Base-by-base conservation (phyloP, 2,113 vertebrate species). In the Cynopterus brachyotis region DNA sequence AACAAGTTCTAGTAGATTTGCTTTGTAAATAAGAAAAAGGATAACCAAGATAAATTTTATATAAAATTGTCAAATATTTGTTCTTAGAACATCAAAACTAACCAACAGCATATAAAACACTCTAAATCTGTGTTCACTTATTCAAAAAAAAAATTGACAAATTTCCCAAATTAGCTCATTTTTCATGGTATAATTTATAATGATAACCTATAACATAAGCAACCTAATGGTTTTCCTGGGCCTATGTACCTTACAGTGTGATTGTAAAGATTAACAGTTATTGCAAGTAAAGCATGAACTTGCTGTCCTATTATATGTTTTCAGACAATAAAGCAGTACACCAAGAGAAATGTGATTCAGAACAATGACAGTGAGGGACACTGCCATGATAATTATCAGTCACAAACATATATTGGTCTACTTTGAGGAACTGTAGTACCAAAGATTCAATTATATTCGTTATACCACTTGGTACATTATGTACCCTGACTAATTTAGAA, bases 401-500 rank as follows among this genome's bases (percentile, higher is more conserved):
- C 69, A 80, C 37, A 70, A 69, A 67, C 50, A 40, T 15, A 30
- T 16, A 32, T 1, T 50, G 5, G 20, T 26, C 62, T 55, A 60
- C 10, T 12, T 69, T 81, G 53, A 85, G 10, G 5, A 84, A 88
- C 20, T 90, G 37, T 0, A 40, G 67, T 57, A 66, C 30, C 81
- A 89, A 89, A 75, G 42, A 70, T 92, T 95, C 50, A 86, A 6
- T 81, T 72, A 55, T 5, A 30, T 17, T 73, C 6, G 2, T 84
- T 83, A 95, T 20, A 24, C 22, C 73, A 72, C 45, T 42, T 57
- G 40, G 37, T 76, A 81, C 5, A 53, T 37, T 84, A 64, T 59
- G 9, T 55, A 57, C n/a, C 22, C 88, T 88, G 55, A 67, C 67
- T 94, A 85, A 89, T 78, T 95, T 94, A 82, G 28, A 82, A 96